Evolutionary conservation across 2,888 invertebrate species (phyloP).

Genomic region (Unio pictorum): DNA sequence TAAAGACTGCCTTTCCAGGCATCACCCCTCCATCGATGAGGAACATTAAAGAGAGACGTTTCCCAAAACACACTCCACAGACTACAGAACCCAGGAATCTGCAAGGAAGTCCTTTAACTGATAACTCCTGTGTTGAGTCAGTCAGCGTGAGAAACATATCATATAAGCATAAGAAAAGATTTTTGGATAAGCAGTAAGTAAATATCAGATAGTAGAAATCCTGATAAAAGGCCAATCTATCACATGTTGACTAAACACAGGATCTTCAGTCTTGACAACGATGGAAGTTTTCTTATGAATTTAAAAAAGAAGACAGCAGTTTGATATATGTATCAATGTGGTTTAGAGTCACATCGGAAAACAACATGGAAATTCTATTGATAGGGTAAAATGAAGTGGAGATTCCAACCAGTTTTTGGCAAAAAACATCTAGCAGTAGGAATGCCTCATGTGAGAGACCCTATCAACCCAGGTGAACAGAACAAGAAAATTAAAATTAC

Average conservation of each 20-base stretch:
- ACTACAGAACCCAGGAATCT: too few species aligned
- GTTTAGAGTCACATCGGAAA: conserved; percentile 5
- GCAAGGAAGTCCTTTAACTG: too few species aligned
- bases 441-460: neutral
- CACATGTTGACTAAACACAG: conserved; percentile 2
- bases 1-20: too few species aligned
- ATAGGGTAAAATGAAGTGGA: conserved; percentile 10
- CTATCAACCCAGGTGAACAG: neutral
- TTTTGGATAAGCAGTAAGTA: neutral
- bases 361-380: conserved; percentile 9
- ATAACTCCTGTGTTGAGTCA: too few species aligned
- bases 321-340: neutral
- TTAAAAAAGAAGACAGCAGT: neutral
- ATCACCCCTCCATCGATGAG: too few species aligned
- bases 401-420: conserved; percentile 6
- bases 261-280: conserved; percentile 4
- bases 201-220: neutral
- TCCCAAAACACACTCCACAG: too few species aligned
- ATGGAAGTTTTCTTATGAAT: neutral
- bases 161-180: neutral
- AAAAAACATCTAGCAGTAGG: conserved; percentile 1
- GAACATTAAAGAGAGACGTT: too few species aligned
- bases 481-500: neutral
- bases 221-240: neutral
- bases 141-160: too few species aligned